Conservation (phyloP, 2,113 vertebrate genomes). For the Syngnathoides biaculeatus region DNA sequence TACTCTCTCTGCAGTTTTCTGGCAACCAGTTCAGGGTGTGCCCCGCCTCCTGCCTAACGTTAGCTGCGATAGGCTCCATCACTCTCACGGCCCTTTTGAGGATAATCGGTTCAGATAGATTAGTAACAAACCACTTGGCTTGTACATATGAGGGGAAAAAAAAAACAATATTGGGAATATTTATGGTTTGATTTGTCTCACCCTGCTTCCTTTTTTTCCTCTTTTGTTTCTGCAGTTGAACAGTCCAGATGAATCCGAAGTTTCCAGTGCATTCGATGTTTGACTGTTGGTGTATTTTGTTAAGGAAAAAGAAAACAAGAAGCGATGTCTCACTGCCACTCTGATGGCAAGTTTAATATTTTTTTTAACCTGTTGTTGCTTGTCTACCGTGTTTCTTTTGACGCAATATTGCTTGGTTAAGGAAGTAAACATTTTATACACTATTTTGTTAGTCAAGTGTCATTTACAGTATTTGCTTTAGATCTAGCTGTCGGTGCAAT, state of each 20-base stretch:
- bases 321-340: conserved; percentile 22
- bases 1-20: no score
- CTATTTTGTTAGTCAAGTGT: conserved; percentile 10
- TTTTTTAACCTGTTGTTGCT: conserved; percentile 34
- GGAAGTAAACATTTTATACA: conserved; percentile 75
- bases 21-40: no score
- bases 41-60: no score
- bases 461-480: not conserved
- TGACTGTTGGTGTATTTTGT: conserved; percentile 35
- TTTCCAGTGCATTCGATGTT: conserved; percentile 32
- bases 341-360: conserved; percentile 38
- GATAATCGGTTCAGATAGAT: no score
- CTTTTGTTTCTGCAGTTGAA: conserved; percentile 65
- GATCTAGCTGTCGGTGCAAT: not conserved
- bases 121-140: no score
- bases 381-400: conserved; percentile 61
- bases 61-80: no score
- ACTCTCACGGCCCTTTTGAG: no score
- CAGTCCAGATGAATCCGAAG: conserved; percentile 74
- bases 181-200: not conserved
- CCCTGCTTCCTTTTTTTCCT: not conserved
- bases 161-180: no score
- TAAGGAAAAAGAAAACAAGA: conserved; percentile 22
- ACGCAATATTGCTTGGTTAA: conserved; percentile 62
- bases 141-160: no score